Evolutionary conservation across 2,113 vertebrate species (phyloP), one percentile per base, ranked within the genome.

Genomic region (Cranoglanis bouderius): DNA sequence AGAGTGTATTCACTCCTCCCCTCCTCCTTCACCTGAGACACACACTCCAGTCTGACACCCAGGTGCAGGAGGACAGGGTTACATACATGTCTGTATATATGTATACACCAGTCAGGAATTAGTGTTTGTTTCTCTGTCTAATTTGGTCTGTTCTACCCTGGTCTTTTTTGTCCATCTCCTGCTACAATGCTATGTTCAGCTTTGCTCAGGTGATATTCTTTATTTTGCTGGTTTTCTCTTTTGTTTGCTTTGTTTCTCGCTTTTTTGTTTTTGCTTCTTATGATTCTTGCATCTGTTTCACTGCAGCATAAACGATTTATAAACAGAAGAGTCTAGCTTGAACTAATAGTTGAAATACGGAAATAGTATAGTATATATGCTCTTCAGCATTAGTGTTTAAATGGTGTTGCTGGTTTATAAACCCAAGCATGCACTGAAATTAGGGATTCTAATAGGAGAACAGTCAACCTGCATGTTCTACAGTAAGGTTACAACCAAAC

Each of bases 221-320:
- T 89, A 38, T 32, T 91, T 94, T 93, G 92, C 92, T 93, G 90
- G n/a, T 16, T 81, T 78, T 82, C 88, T 89, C 88, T 92, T 85
- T 91, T 84, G 77, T 87, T 83, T 89, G 80, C 74, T 93, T 81
- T 91, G 88, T 90, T 91, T 91, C 91, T 92, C 91, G 90, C 90
- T 89, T 63, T 78, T 87, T 94, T 91, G 87, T 87, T 93, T 94
- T 0, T 74, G 88, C 92, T 93, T 94, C 82, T 91, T 92, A 93
- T 92, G 1, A 24, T 61, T 29, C 55, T 7, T 43, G 85, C 85
- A 84, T 87, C 51, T 90, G 38, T 80, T 77, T 85, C 59, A 57
- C 72, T 85, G 75, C 82, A 75, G 57, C n/a, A 85, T 75, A 43
- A 67, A 55, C 18, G 0, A 38, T 67, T 65, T 63, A 18, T 19